phyloP scores from a whole-genome alignment of 2,113 vertebrate species.

The Pteropus alecto region DNA sequence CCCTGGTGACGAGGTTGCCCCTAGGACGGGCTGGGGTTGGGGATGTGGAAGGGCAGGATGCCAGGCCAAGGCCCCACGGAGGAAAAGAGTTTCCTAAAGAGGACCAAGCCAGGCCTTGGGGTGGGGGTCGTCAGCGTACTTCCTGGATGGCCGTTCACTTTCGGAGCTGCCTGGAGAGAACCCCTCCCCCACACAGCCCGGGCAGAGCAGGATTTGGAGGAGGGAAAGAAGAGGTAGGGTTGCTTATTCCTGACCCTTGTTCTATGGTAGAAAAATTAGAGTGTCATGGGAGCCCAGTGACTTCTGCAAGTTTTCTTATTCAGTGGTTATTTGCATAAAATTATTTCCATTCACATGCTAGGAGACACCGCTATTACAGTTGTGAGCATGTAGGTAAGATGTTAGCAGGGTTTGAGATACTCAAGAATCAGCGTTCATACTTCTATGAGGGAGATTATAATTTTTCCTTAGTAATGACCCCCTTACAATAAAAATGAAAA shows the following conservation, averaged over 20 bases:
- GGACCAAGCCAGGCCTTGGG: neutral
- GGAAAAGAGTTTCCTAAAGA: neutral
- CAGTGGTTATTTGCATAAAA: neutral
- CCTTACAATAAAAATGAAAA: neutral
- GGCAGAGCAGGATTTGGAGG: neutral
- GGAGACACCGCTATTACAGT: neutral
- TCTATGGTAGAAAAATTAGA: neutral
- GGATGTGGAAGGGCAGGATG: neutral
- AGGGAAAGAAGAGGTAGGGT: neutral
- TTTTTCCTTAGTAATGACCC: neutral
- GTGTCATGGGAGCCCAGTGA: neutral
- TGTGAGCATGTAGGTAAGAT: neutral
- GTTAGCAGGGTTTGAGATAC: neutral
- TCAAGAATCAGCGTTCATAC: neutral
- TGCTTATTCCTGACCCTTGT: neutral
- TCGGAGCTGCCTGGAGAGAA: neutral
- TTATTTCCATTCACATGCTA: neutral
- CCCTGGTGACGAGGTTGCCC: neutral
- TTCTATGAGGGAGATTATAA: neutral
- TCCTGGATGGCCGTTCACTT: neutral
- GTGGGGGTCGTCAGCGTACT: no score
- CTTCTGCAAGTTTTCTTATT: neutral
- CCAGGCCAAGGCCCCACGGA: neutral
- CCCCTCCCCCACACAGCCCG: neutral
- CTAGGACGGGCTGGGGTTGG: rapidly evolving